phyloP scores from a whole-genome alignment of 2,888 invertebrate genomes.

The Osedax fenrisi region DNA sequence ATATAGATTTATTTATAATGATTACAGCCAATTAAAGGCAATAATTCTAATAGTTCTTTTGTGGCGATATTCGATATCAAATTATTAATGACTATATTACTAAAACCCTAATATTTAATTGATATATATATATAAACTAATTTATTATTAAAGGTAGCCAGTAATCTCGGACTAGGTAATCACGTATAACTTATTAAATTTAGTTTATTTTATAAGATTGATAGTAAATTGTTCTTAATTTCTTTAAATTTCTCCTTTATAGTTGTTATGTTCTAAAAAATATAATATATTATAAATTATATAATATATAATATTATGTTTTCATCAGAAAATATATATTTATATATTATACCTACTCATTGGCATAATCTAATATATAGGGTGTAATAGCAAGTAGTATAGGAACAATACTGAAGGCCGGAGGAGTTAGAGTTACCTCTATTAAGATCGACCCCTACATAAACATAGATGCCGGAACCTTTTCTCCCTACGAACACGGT shows the following conservation, averaged over 20 bases:
- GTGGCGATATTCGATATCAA: no score
- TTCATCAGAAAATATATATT: slow-evolving; percentile 25
- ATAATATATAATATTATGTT: slow-evolving; percentile 52
- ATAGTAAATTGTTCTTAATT: background rate
- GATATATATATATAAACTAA: no score
- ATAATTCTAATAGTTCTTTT: no score
- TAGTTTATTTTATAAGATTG: background rate
- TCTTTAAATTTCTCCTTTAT: background rate
- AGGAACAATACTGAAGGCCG: slow-evolving; percentile 66
- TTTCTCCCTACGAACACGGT: slow-evolving; percentile 98
- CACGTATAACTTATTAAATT: background rate
- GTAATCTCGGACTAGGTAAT: no score
- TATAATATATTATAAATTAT: background rate
- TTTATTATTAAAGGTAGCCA: no score
- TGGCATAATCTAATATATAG: background rate
- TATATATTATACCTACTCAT: background rate
- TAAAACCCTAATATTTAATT: no score
- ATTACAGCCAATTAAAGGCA: no score
- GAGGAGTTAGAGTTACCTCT: slow-evolving; percentile 85
- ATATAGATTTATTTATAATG: no score
- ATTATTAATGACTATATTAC: no score
- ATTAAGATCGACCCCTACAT: slow-evolving; percentile 99
- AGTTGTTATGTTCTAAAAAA: background rate
- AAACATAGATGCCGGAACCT: slow-evolving; percentile 96
- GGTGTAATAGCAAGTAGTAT: slow-evolving; percentile 51